Base-by-base conservation (phyloP, 1,140 invertebrate species). In the Dolichoris vasculosae region DNA sequence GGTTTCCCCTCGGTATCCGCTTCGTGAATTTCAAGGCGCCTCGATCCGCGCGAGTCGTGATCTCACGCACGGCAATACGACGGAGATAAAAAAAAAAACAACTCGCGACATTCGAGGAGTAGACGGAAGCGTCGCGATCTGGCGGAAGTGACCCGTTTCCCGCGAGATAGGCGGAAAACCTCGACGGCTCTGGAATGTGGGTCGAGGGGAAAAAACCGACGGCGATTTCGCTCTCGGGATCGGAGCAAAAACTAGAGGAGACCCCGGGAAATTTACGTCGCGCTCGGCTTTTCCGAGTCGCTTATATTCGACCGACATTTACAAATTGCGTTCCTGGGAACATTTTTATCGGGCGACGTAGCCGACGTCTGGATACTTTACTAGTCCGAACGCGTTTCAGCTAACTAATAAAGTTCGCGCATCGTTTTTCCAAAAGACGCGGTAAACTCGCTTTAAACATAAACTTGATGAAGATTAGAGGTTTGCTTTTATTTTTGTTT, bases 61-160 rank as follows among this genome's bases (percentile, higher is more conserved):
- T 26, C 55, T 59, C 55, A 26, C 55, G 26, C 23, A 59, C 55
- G 23, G 0, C 23, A 23, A 59, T 46, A 2, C 4, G 55, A 26
- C 13, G 55, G 4, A 55, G 35, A 2, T 4, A 71, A 32, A 40
- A 51, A 9, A 17, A 17, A 64, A 64, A 64, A 32, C n/a, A n/a
- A n/a, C n/a, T n/a, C n/a, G n/a, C n/a, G 35, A 71, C 26, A 26
- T 26, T 40, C 69, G 23, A 64, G 23, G 26, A 40, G 23, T 38
- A 38, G 69, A 38, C 38, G 20, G 38, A 77, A 32, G 15, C 6
- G 46, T 1, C 15, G 59, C 77, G 77, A 83, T 71, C 67, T 71
- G 71, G 15, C 85, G 85, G 85, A 86, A 86, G 80, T 83, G 80
- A 67, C 69, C 80, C 63, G 40, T 86, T 86, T 86, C 80, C 85